Base-by-base conservation (phyloP, 2,113 vertebrate genomes). In the Coregonus clupeaformis region DNA sequence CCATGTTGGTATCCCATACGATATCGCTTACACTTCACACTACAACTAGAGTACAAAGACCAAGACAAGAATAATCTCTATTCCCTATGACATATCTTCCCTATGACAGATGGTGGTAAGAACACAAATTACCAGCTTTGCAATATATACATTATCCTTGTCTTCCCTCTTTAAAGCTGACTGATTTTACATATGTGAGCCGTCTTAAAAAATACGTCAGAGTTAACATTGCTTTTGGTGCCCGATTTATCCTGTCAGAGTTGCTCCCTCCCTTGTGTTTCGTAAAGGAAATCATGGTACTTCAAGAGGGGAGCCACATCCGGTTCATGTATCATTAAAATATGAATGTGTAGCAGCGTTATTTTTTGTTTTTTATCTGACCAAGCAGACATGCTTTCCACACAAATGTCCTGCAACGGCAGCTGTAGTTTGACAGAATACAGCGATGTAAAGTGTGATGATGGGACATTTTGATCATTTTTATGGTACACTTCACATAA, bases 381-480 rank as follows among this genome's bases (percentile, higher is more conserved):
- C 85, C 88, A 82, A 27, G 77, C 62, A 80, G 87, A 82, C 81
- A 82, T 30, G 27, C 68, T 75, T 62, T 64, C 81, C 74, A 80
- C 77, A 75, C 82, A 60, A 60, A 73, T 73, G 75, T 80, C 72
- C 75, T 63, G 71, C 69, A 42, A 59, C 69, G 73, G 27, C 72
- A 77, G 85, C 78, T 57, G 64, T 13, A 82, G 82, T 78, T 66
- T 82, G 84, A 86, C 82, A 87, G 82, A 87, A 82, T 18, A 80
- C 77, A 82, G 74, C 49, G 70, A 79, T 57, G 76, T 24, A 71
- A 29, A 67, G 69, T 62, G 27, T 55, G 66, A 45, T 77, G 67
- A 77, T 68, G 76, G 74, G 74, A 76, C 16, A 68, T 89, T 91
- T 92, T 91, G 87, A 91, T 91, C 89, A 91, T 89, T 75, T 82